Evolutionary conservation across 35 echinoderm and acorn worm genomes (phyloP).

Genomic region (Ophioderma brevispina): DNA sequence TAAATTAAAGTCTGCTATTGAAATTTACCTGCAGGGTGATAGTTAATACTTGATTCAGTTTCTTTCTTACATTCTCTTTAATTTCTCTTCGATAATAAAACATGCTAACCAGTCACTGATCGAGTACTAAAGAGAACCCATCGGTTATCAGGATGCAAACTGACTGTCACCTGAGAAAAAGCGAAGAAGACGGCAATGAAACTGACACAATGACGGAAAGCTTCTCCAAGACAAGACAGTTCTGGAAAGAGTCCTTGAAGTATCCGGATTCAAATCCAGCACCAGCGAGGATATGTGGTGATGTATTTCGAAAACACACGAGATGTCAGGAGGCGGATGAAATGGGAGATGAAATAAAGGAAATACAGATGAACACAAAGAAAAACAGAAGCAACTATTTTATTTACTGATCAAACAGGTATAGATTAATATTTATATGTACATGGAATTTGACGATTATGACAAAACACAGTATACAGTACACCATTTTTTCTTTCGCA

Average conservation of each 20-base stretch:
- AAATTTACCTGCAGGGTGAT: no score
- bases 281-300: background rate
- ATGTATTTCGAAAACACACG: conserved; percentile 17
- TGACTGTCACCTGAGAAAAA: background rate
- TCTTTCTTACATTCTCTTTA: background rate
- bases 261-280: background rate
- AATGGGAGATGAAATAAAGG: background rate
- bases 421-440: background rate
- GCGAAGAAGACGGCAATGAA: background rate
- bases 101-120: background rate
- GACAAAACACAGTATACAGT: no score
- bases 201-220: background rate
- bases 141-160: background rate
- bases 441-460: no score
- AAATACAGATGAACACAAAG: background rate
- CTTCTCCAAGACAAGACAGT: background rate
- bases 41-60: no score
- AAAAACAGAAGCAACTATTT: background rate
- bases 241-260: background rate
- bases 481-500: no score
- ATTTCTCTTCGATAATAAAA: background rate
- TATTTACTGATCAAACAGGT: background rate
- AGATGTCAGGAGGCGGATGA: conserved; percentile 27
- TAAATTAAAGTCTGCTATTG: no score
- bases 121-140: background rate